These are phyloP conservation scores for Hirtodrosophila histrioides DNA, from an alignment of 2,888 invertebrate genomes.

Conservation along the genomic window DNA sequence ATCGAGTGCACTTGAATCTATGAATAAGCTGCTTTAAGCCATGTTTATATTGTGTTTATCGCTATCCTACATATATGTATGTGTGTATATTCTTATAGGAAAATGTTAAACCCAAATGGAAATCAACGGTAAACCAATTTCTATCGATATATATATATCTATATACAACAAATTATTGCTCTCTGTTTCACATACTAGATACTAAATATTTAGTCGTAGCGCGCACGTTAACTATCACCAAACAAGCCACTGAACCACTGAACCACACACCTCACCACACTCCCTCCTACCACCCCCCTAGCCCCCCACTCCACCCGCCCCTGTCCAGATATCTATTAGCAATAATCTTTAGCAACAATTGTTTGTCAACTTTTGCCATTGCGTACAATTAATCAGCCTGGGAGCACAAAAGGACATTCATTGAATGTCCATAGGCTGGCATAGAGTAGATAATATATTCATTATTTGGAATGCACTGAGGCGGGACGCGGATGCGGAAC, in stretches of 20 bases:
- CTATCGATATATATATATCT: slow-evolving; percentile 16
- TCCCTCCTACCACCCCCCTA: slow-evolving; percentile 23
- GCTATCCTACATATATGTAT: slow-evolving; percentile 25
- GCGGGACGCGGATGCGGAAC: background rate
- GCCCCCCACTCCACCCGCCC: background rate
- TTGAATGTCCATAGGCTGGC: slow-evolving; percentile 39
- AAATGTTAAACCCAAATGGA: slow-evolving; percentile 84
- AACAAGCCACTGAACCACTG: slow-evolving; percentile 10
- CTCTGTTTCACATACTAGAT: slow-evolving; percentile 25
- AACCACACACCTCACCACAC: slow-evolving; percentile 8
- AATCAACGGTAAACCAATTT: slow-evolving; percentile 83
- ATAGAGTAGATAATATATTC: slow-evolving; percentile 66
- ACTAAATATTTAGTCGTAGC: slow-evolving; percentile 40
- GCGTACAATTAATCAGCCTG: slow-evolving; percentile 66
- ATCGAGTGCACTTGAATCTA: too few relatives aligned
- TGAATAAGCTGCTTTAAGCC: slow-evolving; percentile 3
- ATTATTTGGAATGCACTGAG: slow-evolving; percentile 37
- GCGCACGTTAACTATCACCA: slow-evolving; percentile 34
- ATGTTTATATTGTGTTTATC: slow-evolving; percentile 32
- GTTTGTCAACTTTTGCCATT: slow-evolving; percentile 62
- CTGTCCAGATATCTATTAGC: slow-evolving; percentile 22
- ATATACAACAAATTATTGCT: slow-evolving; percentile 26
- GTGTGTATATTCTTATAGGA: slow-evolving; percentile 78
- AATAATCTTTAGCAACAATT: slow-evolving; percentile 61
- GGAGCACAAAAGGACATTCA: slow-evolving; percentile 49